phyloP scores from a whole-genome alignment of 2,888 invertebrate genomes.

The Cylloceria caligata region DNA sequence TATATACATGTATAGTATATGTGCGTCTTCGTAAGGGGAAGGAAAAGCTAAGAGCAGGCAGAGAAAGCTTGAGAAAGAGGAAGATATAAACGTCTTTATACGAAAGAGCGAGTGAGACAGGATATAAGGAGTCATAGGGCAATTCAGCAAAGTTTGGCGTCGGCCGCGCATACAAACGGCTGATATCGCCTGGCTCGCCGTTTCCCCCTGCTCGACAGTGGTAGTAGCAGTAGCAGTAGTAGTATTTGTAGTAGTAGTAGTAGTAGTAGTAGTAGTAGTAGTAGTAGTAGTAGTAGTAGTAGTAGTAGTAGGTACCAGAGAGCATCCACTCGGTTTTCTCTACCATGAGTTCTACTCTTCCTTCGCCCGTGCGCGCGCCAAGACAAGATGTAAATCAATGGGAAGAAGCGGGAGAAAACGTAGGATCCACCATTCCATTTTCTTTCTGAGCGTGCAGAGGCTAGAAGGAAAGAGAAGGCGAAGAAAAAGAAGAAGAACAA shows the following conservation, averaged over 20 bases:
- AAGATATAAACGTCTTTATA: slow-evolving; percentile 51
- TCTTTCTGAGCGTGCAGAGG: slow-evolving; percentile 57
- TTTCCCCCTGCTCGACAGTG: slow-evolving; percentile 52
- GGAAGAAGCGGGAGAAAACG: slow-evolving; percentile 76
- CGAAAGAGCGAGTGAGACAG: slow-evolving; percentile 61
- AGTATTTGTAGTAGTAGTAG: neutral
- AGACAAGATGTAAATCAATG: slow-evolving; percentile 84
- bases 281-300: neutral
- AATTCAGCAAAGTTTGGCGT: slow-evolving; percentile 84
- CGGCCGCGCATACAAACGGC: slow-evolving; percentile 84
- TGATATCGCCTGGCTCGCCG: slow-evolving; percentile 78
- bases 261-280: neutral
- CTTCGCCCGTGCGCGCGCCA: slow-evolving; percentile 68
- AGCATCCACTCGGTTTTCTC: slow-evolving; percentile 41
- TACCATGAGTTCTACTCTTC: slow-evolving; percentile 64
- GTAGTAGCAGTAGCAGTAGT: neutral
- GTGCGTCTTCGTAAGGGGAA: slow-evolving; percentile 37
- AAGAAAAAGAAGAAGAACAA: slow-evolving; percentile 46
- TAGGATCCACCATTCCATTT: slow-evolving; percentile 74
- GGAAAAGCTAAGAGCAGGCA: slow-evolving; percentile 53
- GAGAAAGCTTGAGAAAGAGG: slow-evolving; percentile 57
- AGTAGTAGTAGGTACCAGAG: slow-evolving; percentile 5
- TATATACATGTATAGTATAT: slow-evolving; percentile 39
- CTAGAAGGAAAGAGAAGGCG: slow-evolving; percentile 36
- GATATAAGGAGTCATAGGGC: slow-evolving; percentile 83